Percentiles rank a stretch among this genome's conserved stretches.
phyloP scores from a whole-genome alignment of 1,140 invertebrate genomes.

The Megalonaias nervosa region DNA sequence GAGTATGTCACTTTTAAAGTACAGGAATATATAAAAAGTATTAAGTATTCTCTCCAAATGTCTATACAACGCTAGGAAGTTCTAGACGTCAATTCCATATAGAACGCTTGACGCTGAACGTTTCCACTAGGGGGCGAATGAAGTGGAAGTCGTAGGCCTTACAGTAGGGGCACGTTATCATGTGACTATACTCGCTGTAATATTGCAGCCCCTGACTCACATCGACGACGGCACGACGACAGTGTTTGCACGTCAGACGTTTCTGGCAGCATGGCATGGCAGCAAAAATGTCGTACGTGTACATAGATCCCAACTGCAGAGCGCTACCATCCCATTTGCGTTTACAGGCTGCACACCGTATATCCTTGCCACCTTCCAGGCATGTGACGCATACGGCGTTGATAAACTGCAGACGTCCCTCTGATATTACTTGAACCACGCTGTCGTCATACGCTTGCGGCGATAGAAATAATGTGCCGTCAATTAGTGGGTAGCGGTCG shows the following conservation, averaged over 20 bases:
- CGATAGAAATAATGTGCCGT: slow-evolving; percentile 97
- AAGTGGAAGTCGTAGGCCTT: slow-evolving; percentile 93
- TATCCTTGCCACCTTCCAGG: slow-evolving; percentile 84
- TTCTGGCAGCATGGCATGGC: slow-evolving; percentile 96
- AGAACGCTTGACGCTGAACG: slow-evolving; percentile 60
- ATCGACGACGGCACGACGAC: slow-evolving; percentile 65
- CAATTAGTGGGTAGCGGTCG: slow-evolving; percentile 96
- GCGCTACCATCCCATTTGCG: slow-evolving; percentile 93
- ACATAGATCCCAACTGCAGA: slow-evolving; percentile 95
- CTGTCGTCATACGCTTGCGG: slow-evolving; percentile 74
- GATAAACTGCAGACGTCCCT: slow-evolving; percentile 85
- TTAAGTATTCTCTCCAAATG: too few relatives aligned
- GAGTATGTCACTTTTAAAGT: too few relatives aligned
- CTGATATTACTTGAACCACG: slow-evolving; percentile 81
- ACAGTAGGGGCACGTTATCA: slow-evolving; percentile 92
- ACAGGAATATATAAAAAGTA: too few relatives aligned
- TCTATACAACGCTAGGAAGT: not conserved
- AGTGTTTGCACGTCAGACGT: slow-evolving; percentile 79
- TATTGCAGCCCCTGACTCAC: slow-evolving; percentile 79
- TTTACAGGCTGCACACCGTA: slow-evolving; percentile 86
- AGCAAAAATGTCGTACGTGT: slow-evolving; percentile 98
- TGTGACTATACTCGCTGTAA: slow-evolving; percentile 96
- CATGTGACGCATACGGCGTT: slow-evolving; percentile 96
- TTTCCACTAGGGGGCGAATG: slow-evolving; percentile 82
- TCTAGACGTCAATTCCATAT: slow-evolving; percentile 57